These are phyloP conservation scores for Drosophila sp. DNA, from an alignment of 1,140 invertebrate genomes.

Conservation along the genomic window DNA sequence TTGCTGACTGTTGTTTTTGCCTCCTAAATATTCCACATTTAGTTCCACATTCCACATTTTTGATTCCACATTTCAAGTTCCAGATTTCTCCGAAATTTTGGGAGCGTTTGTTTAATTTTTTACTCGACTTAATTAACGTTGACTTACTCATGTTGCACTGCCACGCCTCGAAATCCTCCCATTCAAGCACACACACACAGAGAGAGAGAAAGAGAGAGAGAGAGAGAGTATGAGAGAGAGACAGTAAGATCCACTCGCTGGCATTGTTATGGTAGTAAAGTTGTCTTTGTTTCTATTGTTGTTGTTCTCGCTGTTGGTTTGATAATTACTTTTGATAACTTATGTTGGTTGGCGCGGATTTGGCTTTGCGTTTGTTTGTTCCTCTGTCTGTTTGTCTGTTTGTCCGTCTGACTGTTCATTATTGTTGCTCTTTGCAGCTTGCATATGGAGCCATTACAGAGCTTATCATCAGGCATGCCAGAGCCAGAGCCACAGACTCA, in stretches of 20 bases:
- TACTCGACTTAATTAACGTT: slow-evolving; percentile 46
- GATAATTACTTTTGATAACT: slow-evolving; percentile 60
- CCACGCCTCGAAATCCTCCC: slow-evolving; percentile 14
- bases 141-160: slow-evolving; percentile 28
- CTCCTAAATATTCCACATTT: not conserved
- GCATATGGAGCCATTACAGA: slow-evolving; percentile 48
- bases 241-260: slow-evolving; percentile 9
- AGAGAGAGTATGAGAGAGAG: too few species aligned
- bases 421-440: slow-evolving; percentile 19
- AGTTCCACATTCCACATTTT: not conserved
- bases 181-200: slow-evolving; percentile 1
- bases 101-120: slow-evolving; percentile 36
- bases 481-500: slow-evolving; percentile 7
- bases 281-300: slow-evolving; percentile 29
- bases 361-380: slow-evolving; percentile 17
- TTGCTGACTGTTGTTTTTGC: too few species aligned
- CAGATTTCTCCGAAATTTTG: slow-evolving; percentile 20
- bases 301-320: slow-evolving; percentile 23
- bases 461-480: slow-evolving; percentile 37
- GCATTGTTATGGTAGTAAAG: slow-evolving; percentile 30
- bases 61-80: not conserved
- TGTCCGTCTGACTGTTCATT: slow-evolving; percentile 11
- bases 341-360: slow-evolving; percentile 40
- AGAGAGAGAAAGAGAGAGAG: too few species aligned
- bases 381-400: too few species aligned